Evolutionary conservation across 2,888 invertebrate genomes (phyloP).

Genomic region (Patella caerulea): DNA sequence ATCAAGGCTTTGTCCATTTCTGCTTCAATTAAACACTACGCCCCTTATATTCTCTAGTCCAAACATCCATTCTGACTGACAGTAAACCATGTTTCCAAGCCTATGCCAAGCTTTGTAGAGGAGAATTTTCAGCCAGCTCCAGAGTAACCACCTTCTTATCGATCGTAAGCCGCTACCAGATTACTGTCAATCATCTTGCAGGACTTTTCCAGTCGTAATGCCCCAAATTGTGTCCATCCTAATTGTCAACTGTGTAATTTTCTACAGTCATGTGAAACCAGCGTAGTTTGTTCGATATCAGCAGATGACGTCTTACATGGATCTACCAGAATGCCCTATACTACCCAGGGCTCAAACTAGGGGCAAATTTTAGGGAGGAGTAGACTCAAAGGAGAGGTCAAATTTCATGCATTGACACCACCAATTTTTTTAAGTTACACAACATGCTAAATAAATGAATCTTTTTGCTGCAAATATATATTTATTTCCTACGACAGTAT

Average conservation of each 20-base stretch:
- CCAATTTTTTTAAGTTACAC: too few species aligned
- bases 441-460: too few species aligned
- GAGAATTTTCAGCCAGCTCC: conserved; percentile 41
- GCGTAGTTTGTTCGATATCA: conserved; percentile 23
- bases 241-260: conserved; percentile 36
- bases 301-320: conserved; percentile 20
- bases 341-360: neutral
- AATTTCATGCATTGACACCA: too few species aligned
- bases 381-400: too few species aligned
- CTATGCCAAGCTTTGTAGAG: conserved; percentile 31
- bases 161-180: conserved; percentile 31
- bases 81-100: conserved; percentile 37
- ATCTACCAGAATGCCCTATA: conserved; percentile 23
- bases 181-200: conserved; percentile 21
- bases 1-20: conserved; percentile 27
- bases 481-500: too few species aligned
- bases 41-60: conserved; percentile 46
- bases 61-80: conserved; percentile 37
- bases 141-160: conserved; percentile 33
- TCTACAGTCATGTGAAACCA: conserved; percentile 10
- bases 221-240: conserved; percentile 28
- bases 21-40: conserved; percentile 41
- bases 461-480: too few species aligned
- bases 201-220: conserved; percentile 37
- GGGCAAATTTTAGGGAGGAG: too few species aligned